Percentiles rank a stretch among this genome's conserved stretches.
phyloP scores from a whole-genome alignment of 2,113 vertebrate species.

The Aspidoscelis tigris region DNA sequence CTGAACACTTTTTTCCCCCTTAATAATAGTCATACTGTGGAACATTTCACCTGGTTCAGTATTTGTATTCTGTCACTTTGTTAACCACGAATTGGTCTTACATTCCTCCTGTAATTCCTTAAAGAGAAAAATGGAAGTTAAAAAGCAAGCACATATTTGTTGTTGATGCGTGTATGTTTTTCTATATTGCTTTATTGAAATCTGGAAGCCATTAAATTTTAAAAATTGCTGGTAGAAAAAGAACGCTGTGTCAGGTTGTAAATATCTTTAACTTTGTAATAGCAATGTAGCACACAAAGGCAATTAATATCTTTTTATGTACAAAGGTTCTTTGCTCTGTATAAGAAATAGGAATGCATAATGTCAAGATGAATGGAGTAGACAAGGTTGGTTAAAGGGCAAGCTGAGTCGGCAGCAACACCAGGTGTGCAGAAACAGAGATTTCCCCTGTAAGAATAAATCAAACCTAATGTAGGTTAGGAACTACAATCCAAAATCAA shows the following conservation, averaged over 20 bases:
- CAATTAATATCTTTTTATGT: not conserved
- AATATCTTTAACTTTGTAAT: not conserved
- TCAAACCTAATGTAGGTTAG: not conserved
- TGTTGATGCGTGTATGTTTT: not conserved
- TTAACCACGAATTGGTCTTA: too few relatives aligned
- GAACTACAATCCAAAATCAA: slow-evolving; percentile 1
- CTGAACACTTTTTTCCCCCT: too few relatives aligned
- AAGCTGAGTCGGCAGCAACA: not conserved
- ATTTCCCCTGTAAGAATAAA: slow-evolving; percentile 13
- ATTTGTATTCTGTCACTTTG: too few relatives aligned
- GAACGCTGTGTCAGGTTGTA: not conserved
- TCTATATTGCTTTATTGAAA: not conserved
- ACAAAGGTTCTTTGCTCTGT: not conserved
- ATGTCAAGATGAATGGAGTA: not conserved
- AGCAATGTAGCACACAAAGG: not conserved
- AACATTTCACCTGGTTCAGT: too few relatives aligned
- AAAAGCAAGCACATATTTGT: not conserved
- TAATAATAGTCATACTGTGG: too few relatives aligned
- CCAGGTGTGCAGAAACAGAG: slow-evolving; percentile 10
- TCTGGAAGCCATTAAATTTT: not conserved
- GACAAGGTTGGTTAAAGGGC: slow-evolving; percentile 24
- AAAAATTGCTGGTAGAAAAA: not conserved
- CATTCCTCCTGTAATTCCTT: too few relatives aligned
- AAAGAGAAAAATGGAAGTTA: too few relatives aligned
- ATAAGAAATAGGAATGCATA: not conserved